Evolutionary conservation across 2,888 invertebrate genomes (phyloP), one percentile per base, ranked within the genome.

Genomic region (Dichetophora obliterata): DNA sequence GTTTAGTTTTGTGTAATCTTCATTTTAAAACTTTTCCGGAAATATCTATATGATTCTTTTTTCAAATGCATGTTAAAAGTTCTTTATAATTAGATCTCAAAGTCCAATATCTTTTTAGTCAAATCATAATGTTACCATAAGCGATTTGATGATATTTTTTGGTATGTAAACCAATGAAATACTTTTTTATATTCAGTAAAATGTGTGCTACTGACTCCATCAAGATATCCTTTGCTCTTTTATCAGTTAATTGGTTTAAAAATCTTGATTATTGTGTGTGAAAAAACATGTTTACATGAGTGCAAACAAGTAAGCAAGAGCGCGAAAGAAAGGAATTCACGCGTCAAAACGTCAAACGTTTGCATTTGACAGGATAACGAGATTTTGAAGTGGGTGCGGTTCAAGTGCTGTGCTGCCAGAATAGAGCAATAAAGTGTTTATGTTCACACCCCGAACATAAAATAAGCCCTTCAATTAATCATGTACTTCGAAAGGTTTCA

Each of bases 321-420:
- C 19, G 54, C 19, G 54, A 54, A 19, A 37, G 16, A 54, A 54
- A 31, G 54, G 27, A 22, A 54, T n/a, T 16, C 34, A 11, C 31
- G 43, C 31, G 9, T 34, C 31, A 27, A 70, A 72, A 79, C 77
- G 78, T 78, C 81, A 80, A 80, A 80, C 79, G 81, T 78, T 74
- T 83, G 83, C 81, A 81, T 83, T 79, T 85, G 86, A 86, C 86
- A 87, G 86, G 82, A 85, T 87, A 86, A 86, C 85, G 86, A 87
- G 86, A 86, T 86, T 86, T 83, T 87, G 83, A 85, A 86, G 86
- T 87, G 87, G 82, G 73, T 81, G 81, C 80, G 79, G 76, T 75
- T 75, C 11, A 61, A 66, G 75, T 75, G 66, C 22, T 37, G 22
- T 66, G 43, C 22, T 37, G 37, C 65, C n/a, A 34, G 34, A 19